Evolutionary conservation across 2,113 vertebrate species (phyloP).

Genomic region (Tringa solitaria): DNA sequence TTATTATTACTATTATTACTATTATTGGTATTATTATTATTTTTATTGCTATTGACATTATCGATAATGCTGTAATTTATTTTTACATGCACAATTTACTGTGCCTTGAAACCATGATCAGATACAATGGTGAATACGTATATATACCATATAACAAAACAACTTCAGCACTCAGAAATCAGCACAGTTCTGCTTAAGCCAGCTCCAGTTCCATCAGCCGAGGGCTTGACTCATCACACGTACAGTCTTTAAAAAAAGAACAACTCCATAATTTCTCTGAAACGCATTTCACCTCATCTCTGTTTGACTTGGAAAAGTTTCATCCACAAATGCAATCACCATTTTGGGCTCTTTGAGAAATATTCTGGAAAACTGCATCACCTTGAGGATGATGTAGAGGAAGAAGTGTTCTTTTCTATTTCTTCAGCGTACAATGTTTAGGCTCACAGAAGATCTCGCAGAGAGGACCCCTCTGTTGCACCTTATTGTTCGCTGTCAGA

Average conservation of each 20-base stretch:
- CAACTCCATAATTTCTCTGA: background rate
- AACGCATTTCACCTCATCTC: fast-evolving
- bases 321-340: background rate
- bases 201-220: background rate
- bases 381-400: background rate
- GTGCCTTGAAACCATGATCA: background rate
- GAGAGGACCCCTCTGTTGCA: background rate
- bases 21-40: background rate
- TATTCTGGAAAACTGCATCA: background rate
- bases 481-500: background rate
- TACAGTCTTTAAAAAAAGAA: background rate
- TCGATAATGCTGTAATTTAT: background rate
- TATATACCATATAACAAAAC: background rate
- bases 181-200: background rate
- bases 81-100: background rate
- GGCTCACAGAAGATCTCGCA: background rate
- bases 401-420: background rate
- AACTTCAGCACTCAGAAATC: background rate
- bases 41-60: background rate
- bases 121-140: too few relatives aligned
- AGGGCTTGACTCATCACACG: background rate
- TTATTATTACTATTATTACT: background rate
- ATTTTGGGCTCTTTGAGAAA: background rate
- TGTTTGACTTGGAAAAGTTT: background rate
- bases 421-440: background rate